Evolutionary conservation across 2,113 vertebrate genomes (phyloP), one percentile per base, ranked within the genome.

Genomic region (Hirundichthys speculiger): DNA sequence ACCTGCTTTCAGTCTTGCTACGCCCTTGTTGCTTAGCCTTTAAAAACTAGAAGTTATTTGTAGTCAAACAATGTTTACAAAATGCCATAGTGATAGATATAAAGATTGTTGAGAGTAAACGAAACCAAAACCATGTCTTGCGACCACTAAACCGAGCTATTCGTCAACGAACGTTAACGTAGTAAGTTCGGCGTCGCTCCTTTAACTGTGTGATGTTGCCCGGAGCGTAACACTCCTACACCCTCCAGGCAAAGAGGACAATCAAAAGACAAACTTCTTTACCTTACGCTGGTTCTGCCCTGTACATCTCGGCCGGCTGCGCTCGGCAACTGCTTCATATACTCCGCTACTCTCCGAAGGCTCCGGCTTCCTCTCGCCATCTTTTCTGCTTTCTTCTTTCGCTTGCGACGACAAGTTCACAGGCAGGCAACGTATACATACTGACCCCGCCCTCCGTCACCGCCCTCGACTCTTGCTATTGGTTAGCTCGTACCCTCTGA

Each of bases 311-410:
- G 69, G 65, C 52, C 64, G n/a, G 85, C 52, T 4, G 78, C 49
- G 13, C 64, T 75, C 5, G 88, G 88, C 18, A 91, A 53, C 48
- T 84, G 78, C 52, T 77, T 91, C 8, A 93, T 48, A 50, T 90
- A 92, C 57, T 91, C 84, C 0, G 85, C 88, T 1, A 92, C 89
- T 77, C 45, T 89, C 12, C 83, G 72, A 42, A 93, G 58, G 49
- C 80, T 87, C 40, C 89, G 67, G 14, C 77, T n/a, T 3, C 91
- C 90, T 88, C 90, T 92, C 82, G 92, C 93, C 93, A 94, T 94
- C 75, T 90, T 93, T 62, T 30, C 69, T 76, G 3, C n/a, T 49
- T 64, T 60, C 48, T 63, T 47, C 45, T 22, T 22, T 62, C 46
- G 15, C 22, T 22, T 0, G 1, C 27, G 6, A 7, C 38, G 11